These are phyloP conservation scores for Parnassius smintheus DNA, from an alignment of 2,888 invertebrate species.

Conservation along the genomic window DNA sequence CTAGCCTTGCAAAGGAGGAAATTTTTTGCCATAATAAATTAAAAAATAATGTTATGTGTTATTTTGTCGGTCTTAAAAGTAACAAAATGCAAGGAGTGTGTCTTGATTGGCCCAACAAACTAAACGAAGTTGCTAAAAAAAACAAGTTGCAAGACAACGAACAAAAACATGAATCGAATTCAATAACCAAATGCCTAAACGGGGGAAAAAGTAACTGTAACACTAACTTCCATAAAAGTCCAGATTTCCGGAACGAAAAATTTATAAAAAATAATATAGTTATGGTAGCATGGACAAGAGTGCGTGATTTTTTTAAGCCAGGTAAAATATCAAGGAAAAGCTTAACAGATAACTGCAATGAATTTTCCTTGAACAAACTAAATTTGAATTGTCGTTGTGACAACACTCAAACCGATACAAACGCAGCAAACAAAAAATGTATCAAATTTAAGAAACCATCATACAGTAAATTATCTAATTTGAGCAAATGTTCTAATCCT, in stretches of 20 bases:
- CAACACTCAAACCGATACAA: neutral
- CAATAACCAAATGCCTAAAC: neutral
- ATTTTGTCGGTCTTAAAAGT: conserved; percentile 9
- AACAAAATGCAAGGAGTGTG: neutral
- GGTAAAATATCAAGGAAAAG: neutral
- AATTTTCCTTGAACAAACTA: neutral
- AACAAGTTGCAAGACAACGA: neutral
- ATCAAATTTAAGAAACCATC: neutral
- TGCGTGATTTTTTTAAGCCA: neutral
- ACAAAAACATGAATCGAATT: neutral
- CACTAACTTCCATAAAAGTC: neutral
- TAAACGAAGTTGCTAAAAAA: neutral
- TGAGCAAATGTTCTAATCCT: conserved; percentile 1
- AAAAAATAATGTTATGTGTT: conserved; percentile 8
- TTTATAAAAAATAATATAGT: neutral
- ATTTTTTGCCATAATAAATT: conserved; percentile 5
- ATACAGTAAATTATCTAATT: neutral
- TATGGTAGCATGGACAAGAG: neutral
- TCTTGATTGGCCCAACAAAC: neutral
- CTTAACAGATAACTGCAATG: neutral
- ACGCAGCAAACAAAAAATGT: neutral
- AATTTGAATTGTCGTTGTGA: neutral
- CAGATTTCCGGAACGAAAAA: neutral
- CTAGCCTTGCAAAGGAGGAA: neutral
- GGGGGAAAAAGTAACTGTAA: neutral